Base-by-base conservation (phyloP, 2,888 invertebrate species). In the Caenorhabditis japonica region DNA sequence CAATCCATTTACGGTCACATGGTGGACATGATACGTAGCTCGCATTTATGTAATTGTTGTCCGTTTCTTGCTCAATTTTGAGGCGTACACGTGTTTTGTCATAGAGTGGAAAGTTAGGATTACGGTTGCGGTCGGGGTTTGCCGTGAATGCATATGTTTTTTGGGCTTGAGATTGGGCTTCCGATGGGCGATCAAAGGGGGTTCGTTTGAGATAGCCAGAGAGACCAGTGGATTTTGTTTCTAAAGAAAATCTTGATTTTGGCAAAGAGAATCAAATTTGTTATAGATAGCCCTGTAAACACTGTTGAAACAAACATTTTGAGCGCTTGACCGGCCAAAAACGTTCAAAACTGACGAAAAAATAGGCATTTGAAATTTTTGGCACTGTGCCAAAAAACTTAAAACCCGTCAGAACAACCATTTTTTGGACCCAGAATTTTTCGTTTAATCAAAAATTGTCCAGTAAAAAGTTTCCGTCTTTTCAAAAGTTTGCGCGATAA, bases 21-120 rank as follows among this genome's bases (percentile, higher is more conserved):
- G 51, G 58, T 8, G 44, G 38, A 51, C 49, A 56, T 3, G 66
- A 25, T 3, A 56, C 47, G 15, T 34, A 25, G 13, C 43, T 43
- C 0, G 60, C 53, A 21, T 66, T 66, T 15, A 73, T 56, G 21
- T 55, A 60, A 21, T 73, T 73, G 19, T 66, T 66, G 8, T 66
- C 66, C 2, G 49, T 13, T 13, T 66, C 66, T 10, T 38, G 33
- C 27, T 66, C 66, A 10, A 51, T 34, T 49, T 58, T 66, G 8
- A 66, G 25, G 4, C 66, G 49, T 1, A 66, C 41, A 15, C 66
- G 49, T 4, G 66, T 25, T 17, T 30, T 19, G 41, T 66, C 66
- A 34, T 49, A 23, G 19, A 66, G 51, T 5, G 66, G 66, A 21
- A 51, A 36, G 36, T 58, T 55, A 3, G 49, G 56, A 38, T 66